Percentiles rank a stretch among this genome's conserved stretches.
Evolutionary conservation across 1,140 invertebrate genomes (phyloP).

Genomic region (Littorina saxatilis): DNA sequence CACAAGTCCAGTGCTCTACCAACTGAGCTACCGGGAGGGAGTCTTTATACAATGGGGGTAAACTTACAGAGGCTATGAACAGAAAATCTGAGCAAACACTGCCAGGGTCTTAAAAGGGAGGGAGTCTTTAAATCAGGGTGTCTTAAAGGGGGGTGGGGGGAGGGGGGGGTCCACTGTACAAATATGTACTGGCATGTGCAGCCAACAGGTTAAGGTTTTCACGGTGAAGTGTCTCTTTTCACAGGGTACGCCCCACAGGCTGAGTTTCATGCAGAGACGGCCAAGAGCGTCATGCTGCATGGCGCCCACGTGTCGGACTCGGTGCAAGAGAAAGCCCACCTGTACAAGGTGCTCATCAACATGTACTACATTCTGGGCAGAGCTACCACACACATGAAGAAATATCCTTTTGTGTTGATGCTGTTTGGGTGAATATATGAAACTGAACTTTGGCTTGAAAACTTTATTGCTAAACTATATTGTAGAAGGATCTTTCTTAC

Average conservation of each 20-base stretch:
- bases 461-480: not conserved
- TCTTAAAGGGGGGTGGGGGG: too few species aligned
- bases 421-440: not conserved
- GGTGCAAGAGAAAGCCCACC: conserved; percentile 64
- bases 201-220: too few species aligned
- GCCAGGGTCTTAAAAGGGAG: too few species aligned
- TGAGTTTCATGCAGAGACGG: conserved; percentile 69
- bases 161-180: too few species aligned
- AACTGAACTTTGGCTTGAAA: not conserved
- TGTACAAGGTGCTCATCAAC: conserved; percentile 63
- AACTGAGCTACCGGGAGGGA: too few species aligned
- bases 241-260: conserved; percentile 69
- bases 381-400: conserved; percentile 62
- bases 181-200: too few species aligned
- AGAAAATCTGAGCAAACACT: too few species aligned
- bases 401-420: conserved; percentile 64
- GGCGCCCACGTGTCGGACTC: conserved; percentile 57
- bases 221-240: too few species aligned
- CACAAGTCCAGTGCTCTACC: too few species aligned
- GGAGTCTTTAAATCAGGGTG: too few species aligned
- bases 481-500: not conserved
- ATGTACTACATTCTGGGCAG: conserved; percentile 68
- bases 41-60: too few species aligned
- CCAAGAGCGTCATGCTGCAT: conserved; percentile 67
- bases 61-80: too few species aligned